Evolutionary conservation across 2,113 vertebrate genomes (phyloP), one percentile per base, ranked within the genome.

Genomic region (Paradoxurus hermaphroditus): DNA sequence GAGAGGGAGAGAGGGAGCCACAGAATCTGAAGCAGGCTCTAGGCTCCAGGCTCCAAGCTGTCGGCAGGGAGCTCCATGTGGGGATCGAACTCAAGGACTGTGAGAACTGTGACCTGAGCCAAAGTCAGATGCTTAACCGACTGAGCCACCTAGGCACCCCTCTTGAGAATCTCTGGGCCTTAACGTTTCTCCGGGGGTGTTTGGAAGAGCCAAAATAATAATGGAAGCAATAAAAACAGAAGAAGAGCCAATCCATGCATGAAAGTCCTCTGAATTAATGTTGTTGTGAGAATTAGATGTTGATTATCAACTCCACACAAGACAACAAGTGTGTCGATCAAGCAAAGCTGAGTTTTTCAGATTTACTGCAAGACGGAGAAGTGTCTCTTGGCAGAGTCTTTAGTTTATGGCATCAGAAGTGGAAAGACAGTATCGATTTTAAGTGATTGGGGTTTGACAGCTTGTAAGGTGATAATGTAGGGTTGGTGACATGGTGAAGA

Each of bases 241-340:
- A 51, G 4, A 3, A 23, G 29, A 12, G 1, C 5, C 5, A 44
- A 0, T 3, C 10, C 1, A 0, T 4, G 65, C 29, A 0, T 1
- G 2, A 56, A 34, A 62, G 18, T 5, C 31, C 19, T 15, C 21
- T 1, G 4, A 19, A 3, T 3, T 3, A 2, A 4, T 0, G 39
- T 10, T 11, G 67, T 23, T 4, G 7, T 7, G 29, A 25, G 79
- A 36, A 11, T 18, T 12, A 2, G 29, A 62, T 10, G 14, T 19
- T 16, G 18, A 0, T 9, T 0, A 5, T 19, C 19, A 5, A 4
- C 41, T 15, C 14, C 31, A 5, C 23, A 1, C 14, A n/a, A 72
- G 36, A 12, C 7, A 7, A 2, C 34, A 12, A 10, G 39, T 0
- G 34, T 6, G 10, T 6, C 14, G 13, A 4, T 18, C 25, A 25